Evolutionary conservation across 2,113 vertebrate genomes (phyloP), one percentile per base, ranked within the genome.

Genomic region (Mus musculus): DNA sequence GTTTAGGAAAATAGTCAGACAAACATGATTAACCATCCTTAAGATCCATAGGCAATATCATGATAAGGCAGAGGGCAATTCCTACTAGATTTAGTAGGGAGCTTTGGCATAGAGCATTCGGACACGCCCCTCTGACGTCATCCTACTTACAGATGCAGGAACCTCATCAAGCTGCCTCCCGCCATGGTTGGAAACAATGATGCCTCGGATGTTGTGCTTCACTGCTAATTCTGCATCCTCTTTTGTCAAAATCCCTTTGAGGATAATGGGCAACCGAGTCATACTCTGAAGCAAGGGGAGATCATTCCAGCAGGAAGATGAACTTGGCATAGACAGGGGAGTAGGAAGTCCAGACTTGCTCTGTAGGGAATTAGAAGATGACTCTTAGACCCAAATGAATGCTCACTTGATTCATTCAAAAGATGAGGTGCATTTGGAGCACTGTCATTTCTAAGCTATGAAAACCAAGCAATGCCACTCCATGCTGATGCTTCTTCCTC

Each of bases 161-260:
- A 98, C 99, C n/a, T 99, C 99, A 46, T 99, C 99, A 93, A 99
- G 98, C 96, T 99, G 99, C 65, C 99, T 98, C 12, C 99, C 99
- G 0, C 99, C 99, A 0, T 99, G 99, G 96, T 99, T 99, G 93
- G 99, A 99, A 93, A 99, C 99, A 2, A 99, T 99, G 98, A 99
- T 99, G 91, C 99, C 99, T 42, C 99, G 99, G 49, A 99, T 99
- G 0, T 99, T 99, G 0, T 99, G 99, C 82, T 99, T 98, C 97
- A 99, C 98, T 0, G 99, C 99, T 98, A 99, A 98, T 97, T 99
- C 99, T 2, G 99, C 99, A 24, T 99, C 99, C 98, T 99, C 99
- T 97, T 99, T 99, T 0, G 99, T 99, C 97, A 99, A 97, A 98
- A 99, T 99, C 59, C 99, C 99, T 98, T 99, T 99, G 97, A 99